Evolutionary conservation across 2,113 vertebrate genomes (phyloP).

Genomic region (Saguinus midas): DNA sequence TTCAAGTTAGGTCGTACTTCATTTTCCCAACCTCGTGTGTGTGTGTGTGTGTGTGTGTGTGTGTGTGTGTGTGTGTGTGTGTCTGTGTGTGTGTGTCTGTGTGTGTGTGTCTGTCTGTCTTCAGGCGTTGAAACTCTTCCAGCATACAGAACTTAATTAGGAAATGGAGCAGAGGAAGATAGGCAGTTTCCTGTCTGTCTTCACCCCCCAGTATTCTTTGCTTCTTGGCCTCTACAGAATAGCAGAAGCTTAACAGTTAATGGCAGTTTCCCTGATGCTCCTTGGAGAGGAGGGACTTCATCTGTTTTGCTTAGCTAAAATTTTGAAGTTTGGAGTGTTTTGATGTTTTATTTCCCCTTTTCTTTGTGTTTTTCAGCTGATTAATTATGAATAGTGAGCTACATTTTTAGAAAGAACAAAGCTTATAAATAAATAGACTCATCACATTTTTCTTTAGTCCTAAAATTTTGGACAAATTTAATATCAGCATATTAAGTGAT

Average conservation of each 20-base stretch:
- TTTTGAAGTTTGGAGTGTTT: background rate
- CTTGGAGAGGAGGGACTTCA: background rate
- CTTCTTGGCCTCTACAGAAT: background rate
- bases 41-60: background rate
- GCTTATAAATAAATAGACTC: background rate
- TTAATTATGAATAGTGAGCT: background rate
- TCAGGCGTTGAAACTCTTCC: background rate
- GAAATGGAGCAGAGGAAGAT: background rate
- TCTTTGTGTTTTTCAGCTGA: slow-evolving; percentile 23
- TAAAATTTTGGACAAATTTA: background rate
- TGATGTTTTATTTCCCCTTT: background rate
- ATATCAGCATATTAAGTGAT: background rate
- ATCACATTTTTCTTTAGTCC: background rate
- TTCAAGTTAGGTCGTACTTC: background rate
- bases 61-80: background rate
- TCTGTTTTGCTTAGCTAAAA: background rate
- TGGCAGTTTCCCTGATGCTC: background rate
- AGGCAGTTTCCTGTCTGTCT: background rate
- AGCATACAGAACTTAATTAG: background rate
- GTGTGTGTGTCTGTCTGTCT: background rate
- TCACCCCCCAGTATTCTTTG: background rate
- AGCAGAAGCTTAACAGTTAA: background rate
- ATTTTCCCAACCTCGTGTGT: background rate
- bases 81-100: background rate
- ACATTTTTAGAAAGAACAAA: background rate